Evolutionary conservation across 1,140 invertebrate species (phyloP).

Genomic region (Temnothorax nylanderi): DNA sequence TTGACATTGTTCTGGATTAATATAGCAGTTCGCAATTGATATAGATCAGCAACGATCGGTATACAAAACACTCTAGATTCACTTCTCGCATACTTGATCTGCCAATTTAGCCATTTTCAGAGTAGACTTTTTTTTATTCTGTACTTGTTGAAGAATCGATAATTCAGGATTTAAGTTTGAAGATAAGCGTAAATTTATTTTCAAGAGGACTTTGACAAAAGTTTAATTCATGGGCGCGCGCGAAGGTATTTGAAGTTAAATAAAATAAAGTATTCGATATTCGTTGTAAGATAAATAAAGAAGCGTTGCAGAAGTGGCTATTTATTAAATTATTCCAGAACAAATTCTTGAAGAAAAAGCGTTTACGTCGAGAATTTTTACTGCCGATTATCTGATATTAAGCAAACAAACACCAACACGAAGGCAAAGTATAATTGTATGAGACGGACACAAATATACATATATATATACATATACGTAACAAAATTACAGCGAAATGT

Average conservation of each 20-base stretch:
- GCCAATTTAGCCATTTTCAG: background rate
- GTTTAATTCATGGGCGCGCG: background rate
- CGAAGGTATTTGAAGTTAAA: constrained; percentile 2
- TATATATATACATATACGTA: background rate
- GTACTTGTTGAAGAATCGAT: background rate
- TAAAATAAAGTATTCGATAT: constrained; percentile 1
- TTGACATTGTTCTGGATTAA: background rate
- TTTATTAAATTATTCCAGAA: background rate
- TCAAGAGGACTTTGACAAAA: background rate
- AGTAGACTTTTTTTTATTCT: background rate
- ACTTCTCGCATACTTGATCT: background rate
- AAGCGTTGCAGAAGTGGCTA: background rate
- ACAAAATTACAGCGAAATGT: background rate
- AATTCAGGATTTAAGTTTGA: background rate
- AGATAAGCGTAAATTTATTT: background rate
- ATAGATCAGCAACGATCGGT: background rate
- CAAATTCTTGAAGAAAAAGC: background rate
- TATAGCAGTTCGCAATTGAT: background rate
- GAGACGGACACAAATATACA: background rate
- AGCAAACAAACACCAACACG: background rate
- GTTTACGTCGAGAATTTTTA: constrained; percentile 1
- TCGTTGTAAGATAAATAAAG: background rate
- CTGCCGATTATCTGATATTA: background rate
- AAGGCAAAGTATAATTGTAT: background rate
- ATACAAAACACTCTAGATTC: background rate